Percentiles rank a stretch among this genome's conserved stretches.
Evolutionary conservation across 1,140 invertebrate species (phyloP).

Genomic region (Aphis gossypii): DNA sequence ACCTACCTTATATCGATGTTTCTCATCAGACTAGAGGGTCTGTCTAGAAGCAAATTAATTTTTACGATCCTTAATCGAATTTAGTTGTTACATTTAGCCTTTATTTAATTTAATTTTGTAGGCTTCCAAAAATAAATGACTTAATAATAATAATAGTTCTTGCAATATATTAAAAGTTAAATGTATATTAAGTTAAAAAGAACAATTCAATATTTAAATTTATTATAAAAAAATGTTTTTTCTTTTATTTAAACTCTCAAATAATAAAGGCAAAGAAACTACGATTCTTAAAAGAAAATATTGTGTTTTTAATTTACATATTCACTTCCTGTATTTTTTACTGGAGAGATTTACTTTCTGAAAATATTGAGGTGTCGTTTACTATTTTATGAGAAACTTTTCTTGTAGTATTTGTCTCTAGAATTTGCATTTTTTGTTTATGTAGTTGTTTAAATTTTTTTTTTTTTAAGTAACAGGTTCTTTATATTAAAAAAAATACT

Average conservation of each 20-base stretch:
- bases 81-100: background rate
- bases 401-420: constrained; percentile 16
- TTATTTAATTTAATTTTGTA: background rate
- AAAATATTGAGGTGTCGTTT: constrained; percentile 36
- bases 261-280: background rate
- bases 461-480: constrained; percentile 32
- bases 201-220: constrained; percentile 1
- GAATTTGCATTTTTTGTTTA: constrained; percentile 39
- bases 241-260: background rate
- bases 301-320: constrained; percentile 28
- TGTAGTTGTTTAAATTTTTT: background rate
- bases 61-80: background rate
- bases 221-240: background rate
- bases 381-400: constrained; percentile 48
- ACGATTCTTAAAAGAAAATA: background rate
- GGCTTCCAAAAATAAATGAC: background rate
- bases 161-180: background rate
- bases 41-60: background rate
- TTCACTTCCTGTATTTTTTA: constrained; percentile 2
- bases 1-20: too few species aligned
- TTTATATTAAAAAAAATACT: constrained; percentile 4
- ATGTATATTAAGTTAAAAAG: background rate
- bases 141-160: background rate
- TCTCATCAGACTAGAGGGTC: too few species aligned
- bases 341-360: constrained; percentile 13